Evolutionary conservation across 2,797 vertebrate species (phyloP).

Genomic region (Eospalax fontanierii): DNA sequence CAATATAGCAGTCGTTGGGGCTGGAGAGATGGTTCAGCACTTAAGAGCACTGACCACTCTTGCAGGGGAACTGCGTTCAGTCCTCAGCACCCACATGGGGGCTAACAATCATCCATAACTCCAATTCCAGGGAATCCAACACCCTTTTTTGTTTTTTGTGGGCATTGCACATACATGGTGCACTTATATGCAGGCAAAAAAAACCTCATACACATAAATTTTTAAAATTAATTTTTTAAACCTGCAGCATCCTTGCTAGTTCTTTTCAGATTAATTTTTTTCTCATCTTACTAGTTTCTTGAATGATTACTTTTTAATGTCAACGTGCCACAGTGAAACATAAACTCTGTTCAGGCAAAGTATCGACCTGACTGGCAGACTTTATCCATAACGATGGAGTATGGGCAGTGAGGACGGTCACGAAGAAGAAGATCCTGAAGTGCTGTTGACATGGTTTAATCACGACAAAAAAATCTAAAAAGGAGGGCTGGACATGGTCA

Average conservation of each 20-base stretch:
- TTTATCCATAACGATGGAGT: not conserved
- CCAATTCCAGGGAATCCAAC: too few species aligned
- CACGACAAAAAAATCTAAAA: not conserved
- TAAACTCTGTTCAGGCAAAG: not conserved
- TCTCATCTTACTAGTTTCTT: constrained; percentile 12
- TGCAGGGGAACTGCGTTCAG: too few species aligned
- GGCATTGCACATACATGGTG: too few species aligned
- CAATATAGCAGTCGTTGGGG: too few species aligned
- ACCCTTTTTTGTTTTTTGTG: too few species aligned
- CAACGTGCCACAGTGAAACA: not conserved
- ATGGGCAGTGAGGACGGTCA: not conserved
- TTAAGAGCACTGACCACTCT: too few species aligned
- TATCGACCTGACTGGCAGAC: not conserved
- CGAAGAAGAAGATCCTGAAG: not conserved
- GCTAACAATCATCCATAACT: too few species aligned
- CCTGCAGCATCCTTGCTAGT: not conserved
- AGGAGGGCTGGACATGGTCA: too few species aligned
- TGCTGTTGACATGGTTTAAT: not conserved
- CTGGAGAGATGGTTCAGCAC: too few species aligned
- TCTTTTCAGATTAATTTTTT: constrained; percentile 20
- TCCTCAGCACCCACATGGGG: too few species aligned
- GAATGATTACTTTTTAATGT: not conserved
- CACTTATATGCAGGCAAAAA: too few species aligned
- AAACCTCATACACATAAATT: not conserved
- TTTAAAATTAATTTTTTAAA: not conserved